Evolutionary conservation across 37 sponge, comb jelly and placozoan species (phyloP), one percentile per base, ranked within the genome.

Genomic region (Hexactinellida sp.): DNA sequence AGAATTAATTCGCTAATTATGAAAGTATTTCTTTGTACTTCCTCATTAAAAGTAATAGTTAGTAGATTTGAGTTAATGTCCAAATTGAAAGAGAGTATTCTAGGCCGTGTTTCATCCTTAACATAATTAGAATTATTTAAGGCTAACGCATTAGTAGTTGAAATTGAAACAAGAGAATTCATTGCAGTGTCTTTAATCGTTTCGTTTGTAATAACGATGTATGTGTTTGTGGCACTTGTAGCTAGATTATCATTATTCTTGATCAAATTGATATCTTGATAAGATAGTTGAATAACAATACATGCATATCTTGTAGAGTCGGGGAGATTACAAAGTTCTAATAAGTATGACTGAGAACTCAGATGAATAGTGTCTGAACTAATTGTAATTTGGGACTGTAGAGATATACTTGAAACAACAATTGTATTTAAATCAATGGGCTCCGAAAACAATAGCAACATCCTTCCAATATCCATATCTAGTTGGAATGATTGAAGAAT

Each of bases 231-330:
- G 0, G 0, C 1, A n/a, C 24, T 47, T 7, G 91, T 92, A 32
- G 90, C 92, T 36, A 95, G 84, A 0, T 54, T 21, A 1, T 86
- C 54, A 21, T 83, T 36, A 54, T 91, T 93, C 85, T 93, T 95
- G 87, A 95, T 89, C 37, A 84, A 88, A 83, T 95, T 93, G 36
- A 88, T 86, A 88, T 95, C 96, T 25, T 91, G 84, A 88, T 86
- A 89, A 1, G 89, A 36, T 0, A 95, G 88, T 1, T 37, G 82
- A 32, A 86, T 82, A 30, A 35, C 84, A 19, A 86, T 21, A 30
- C 37, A 36, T 28, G 76, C 3, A 23, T 63, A 63, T 25, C 34
- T 63, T 3, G 28, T 63, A 32, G 21, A 63, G 30, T 63, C 76
- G 13, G 76, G 76, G 30, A 25, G 5, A 25, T 10, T 28, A n/a